phyloP scores from a whole-genome alignment of 1,140 invertebrate genomes.

The Melanaphis sacchari region DNA sequence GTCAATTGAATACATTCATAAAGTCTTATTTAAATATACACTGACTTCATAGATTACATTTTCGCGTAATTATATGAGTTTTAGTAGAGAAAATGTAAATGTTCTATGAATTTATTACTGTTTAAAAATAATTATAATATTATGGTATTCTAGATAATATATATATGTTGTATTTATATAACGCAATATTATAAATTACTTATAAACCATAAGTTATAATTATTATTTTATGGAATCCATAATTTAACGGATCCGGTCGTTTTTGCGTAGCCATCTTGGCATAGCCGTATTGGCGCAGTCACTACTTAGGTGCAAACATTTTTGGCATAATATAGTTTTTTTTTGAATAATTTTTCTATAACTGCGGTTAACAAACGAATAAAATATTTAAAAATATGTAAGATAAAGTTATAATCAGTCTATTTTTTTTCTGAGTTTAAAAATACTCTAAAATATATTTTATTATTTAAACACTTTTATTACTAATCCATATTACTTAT shows the following conservation, averaged over 20 bases:
- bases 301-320: too few species aligned
- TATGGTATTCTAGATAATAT: neutral
- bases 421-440: neutral
- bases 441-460: neutral
- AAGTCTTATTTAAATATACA: neutral
- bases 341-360: too few species aligned
- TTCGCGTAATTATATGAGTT: neutral
- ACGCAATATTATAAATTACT: too few species aligned
- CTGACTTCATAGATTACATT: neutral
- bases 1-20: neutral
- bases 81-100: neutral
- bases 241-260: too few species aligned
- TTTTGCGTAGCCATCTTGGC: too few species aligned
- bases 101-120: neutral
- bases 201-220: too few species aligned
- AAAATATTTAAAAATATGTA: neutral
- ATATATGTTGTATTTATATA: too few species aligned
- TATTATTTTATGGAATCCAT: neutral
- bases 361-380: neutral
- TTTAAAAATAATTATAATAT: neutral
- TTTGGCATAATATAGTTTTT: too few species aligned
- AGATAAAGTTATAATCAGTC: too few species aligned
- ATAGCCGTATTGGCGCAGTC: too few species aligned
- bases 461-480: neutral
- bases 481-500: neutral